Percentiles rank a stretch among this genome's conserved stretches.
These are phyloP conservation scores for Harpagifer antarcticus DNA, from an alignment of 2,797 vertebrate genomes.

Conservation along the genomic window DNA sequence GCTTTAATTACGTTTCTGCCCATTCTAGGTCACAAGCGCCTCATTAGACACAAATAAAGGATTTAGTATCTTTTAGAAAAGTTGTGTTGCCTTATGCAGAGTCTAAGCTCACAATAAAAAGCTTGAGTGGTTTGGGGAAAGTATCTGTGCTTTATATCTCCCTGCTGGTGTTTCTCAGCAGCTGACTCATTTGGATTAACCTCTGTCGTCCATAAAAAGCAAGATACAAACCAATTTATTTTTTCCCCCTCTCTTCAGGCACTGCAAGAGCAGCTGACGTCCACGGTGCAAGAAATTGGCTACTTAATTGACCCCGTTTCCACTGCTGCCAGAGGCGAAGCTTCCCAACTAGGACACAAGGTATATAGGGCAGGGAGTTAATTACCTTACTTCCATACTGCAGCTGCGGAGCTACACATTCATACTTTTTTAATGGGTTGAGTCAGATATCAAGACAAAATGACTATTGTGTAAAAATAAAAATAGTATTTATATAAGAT, in stretches of 20 bases:
- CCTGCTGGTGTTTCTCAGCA: constrained; percentile 13
- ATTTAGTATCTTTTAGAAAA: neutral
- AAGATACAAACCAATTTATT: constrained; percentile 49
- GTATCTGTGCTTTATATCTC: constrained; percentile 3
- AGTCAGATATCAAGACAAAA: neutral
- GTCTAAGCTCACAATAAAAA: constrained; percentile 1
- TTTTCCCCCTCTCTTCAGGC: constrained; percentile 84
- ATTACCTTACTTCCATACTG: constrained; percentile 52
- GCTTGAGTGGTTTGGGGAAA: constrained; percentile 10
- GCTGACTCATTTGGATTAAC: constrained; percentile 26
- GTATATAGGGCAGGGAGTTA: constrained; percentile 79
- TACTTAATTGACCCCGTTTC: constrained; percentile 96
- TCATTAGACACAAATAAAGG: neutral
- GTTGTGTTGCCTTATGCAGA: constrained; percentile 15
- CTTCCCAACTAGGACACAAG: constrained; percentile 98
- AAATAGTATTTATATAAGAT: too few species aligned
- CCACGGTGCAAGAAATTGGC: constrained; percentile 97
- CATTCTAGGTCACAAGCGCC: neutral
- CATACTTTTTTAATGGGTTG: constrained; percentile 18
- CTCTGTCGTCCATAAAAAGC: constrained; percentile 36
- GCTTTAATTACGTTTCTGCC: constrained; percentile 15
- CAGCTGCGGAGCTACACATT: constrained; percentile 34
- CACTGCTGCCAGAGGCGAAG: constrained; percentile 95
- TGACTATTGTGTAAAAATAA: neutral
- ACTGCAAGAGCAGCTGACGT: constrained; percentile 96